A percentile compares a stretch with the other conserved stretches of the same genome.
These are phyloP conservation scores for Hyla sarda DNA, from an alignment of 2,113 vertebrate species.

Conservation along the genomic window DNA sequence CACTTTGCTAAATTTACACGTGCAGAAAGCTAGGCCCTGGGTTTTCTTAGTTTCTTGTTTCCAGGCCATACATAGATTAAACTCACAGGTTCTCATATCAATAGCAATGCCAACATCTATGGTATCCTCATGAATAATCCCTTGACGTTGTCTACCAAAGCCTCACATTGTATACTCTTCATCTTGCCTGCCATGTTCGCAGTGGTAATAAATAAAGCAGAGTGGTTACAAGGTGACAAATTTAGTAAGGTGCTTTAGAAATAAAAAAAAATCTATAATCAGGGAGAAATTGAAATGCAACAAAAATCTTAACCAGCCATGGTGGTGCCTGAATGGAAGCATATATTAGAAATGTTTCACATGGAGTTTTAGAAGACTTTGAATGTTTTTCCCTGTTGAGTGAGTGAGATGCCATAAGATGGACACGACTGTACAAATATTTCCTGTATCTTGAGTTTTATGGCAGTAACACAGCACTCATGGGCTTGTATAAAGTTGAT, in stretches of 20 bases:
- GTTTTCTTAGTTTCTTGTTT: neutral
- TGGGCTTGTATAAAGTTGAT: conserved; percentile 46
- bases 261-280: conserved; percentile 1
- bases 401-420: conserved; percentile 40
- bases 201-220: conserved; percentile 12
- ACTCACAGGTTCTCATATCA: neutral
- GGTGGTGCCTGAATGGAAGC: conserved; percentile 30
- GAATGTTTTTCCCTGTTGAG: neutral
- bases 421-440: conserved; percentile 18
- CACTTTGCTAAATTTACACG: conserved; percentile 17
- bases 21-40: neutral
- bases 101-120: neutral
- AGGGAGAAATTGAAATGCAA: conserved; percentile 10
- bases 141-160: neutral
- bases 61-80: neutral
- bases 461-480: conserved; percentile 62
- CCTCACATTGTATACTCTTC: neutral
- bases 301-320: conserved; percentile 15
- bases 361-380: conserved; percentile 6
- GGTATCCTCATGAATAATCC: neutral
- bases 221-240: neutral
- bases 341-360: conserved; percentile 23
- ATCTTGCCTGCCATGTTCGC: neutral
- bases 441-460: conserved; percentile 61
- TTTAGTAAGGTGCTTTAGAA: conserved; percentile 40